Percentiles rank a stretch among this genome's conserved stretches.
Evolutionary conservation across 2,797 vertebrate genomes (phyloP).

Genomic region (Enteromius afrohamiltoni): DNA sequence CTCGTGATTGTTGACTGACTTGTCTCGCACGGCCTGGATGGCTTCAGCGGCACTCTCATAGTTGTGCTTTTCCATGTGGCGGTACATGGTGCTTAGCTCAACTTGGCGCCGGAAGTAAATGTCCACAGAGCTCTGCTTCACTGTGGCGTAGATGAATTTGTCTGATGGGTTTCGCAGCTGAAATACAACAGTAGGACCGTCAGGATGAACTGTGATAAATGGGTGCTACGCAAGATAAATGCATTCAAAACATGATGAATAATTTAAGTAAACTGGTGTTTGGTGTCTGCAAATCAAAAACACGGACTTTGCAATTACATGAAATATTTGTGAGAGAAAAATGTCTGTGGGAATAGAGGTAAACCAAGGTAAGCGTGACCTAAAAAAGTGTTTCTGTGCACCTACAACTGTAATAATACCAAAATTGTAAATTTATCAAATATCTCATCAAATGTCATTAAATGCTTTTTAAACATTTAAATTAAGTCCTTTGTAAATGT

Average conservation of each 20-base stretch:
- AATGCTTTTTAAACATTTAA: background rate
- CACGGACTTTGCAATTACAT: background rate
- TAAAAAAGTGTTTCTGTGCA: conserved; percentile 18
- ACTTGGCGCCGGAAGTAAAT: conserved; percentile 99
- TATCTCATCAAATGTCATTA: background rate
- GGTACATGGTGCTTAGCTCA: conserved; percentile 99
- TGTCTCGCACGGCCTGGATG: conserved; percentile 95
- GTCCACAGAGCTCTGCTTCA: conserved; percentile 99
- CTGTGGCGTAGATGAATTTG: conserved; percentile 98
- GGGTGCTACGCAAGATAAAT: background rate
- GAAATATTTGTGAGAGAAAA: conserved; percentile 10
- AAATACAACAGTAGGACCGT: conserved; percentile 41
- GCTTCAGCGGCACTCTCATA: conserved; percentile 96
- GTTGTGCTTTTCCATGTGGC: conserved; percentile 99
- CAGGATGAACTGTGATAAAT: background rate
- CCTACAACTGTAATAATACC: background rate
- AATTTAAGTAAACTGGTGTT: conserved; percentile 20
- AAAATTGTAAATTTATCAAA: background rate
- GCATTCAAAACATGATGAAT: conserved; percentile 37
- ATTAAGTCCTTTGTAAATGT: conserved; percentile 18
- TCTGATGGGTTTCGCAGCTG: conserved; percentile 98
- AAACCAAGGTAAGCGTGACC: conserved; percentile 43
- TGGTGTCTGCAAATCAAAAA: conserved; percentile 16
- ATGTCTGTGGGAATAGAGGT: conserved; percentile 13
- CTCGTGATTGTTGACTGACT: conserved; percentile 75